Evolutionary conservation across 2,797 vertebrate species (phyloP).

Genomic region (Enteromius thamalakanensis): DNA sequence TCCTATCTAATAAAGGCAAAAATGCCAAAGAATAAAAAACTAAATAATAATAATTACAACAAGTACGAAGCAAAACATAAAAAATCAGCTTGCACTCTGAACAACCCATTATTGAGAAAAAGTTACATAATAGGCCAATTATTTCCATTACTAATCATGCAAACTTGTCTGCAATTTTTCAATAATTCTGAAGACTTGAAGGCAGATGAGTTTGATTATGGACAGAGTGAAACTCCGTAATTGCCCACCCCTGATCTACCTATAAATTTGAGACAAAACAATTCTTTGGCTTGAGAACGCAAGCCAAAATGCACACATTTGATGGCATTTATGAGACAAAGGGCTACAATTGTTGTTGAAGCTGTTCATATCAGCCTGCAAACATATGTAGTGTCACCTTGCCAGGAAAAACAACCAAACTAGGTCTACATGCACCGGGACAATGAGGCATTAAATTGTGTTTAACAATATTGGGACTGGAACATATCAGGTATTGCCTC

Average conservation of each 20-base stretch:
- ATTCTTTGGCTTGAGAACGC: too few species aligned
- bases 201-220: neutral
- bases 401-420: slow-evolving; percentile 38
- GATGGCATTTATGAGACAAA: slow-evolving; percentile 14
- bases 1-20: too few species aligned
- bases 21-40: too few species aligned
- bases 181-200: neutral
- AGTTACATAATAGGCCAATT: neutral
- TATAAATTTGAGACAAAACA: neutral
- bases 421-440: slow-evolving; percentile 12
- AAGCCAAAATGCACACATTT: neutral
- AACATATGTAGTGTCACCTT: slow-evolving; percentile 35
- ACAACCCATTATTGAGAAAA: too few species aligned
- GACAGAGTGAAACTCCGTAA: neutral
- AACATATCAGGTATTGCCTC: slow-evolving; percentile 36
- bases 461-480: slow-evolving; percentile 37
- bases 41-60: too few species aligned
- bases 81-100: neutral
- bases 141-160: neutral
- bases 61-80: neutral
- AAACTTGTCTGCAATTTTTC: neutral
- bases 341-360: neutral
- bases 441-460: slow-evolving; percentile 39
- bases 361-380: slow-evolving; percentile 36
- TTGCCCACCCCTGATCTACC: neutral